These are phyloP conservation scores for Halocynthia aurantium DNA, from an alignment of 23 tunicate genomes.

Conservation along the genomic window DNA sequence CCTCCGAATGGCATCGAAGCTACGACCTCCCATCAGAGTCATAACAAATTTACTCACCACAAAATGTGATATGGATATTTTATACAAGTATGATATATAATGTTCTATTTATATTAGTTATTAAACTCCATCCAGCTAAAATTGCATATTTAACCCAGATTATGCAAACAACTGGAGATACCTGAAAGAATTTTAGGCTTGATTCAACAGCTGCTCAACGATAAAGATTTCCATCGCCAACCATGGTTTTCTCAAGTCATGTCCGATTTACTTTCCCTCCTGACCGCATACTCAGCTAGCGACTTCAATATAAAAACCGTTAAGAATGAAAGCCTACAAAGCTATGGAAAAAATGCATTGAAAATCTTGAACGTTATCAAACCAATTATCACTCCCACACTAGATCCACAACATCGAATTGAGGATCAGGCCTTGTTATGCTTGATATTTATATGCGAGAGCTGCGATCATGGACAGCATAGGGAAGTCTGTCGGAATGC, in stretches of 20 bases:
- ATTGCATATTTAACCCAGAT: not conserved
- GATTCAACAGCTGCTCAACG: conserved; percentile 9
- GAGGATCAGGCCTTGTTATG: conserved; percentile 56
- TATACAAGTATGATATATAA: conserved; percentile 30
- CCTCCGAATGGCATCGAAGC: conserved; percentile 22
- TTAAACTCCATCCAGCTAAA: no score
- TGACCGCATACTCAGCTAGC: conserved; percentile 68
- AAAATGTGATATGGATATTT: conserved; percentile 51
- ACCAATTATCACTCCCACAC: conserved; percentile 22
- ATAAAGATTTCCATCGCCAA: conserved; percentile 17
- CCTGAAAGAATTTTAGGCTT: conserved; percentile 22
- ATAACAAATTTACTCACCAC: conserved; percentile 61
- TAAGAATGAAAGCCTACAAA: conserved; percentile 11
- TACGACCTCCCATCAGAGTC: conserved; percentile 47
- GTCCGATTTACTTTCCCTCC: conserved; percentile 30
- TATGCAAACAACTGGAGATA: conserved; percentile 33
- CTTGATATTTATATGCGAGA: conserved; percentile 67
- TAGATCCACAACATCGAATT: conserved; percentile 13
- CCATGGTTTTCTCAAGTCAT: conserved; percentile 57
- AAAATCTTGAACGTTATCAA: conserved; percentile 23
- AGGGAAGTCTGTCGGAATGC: conserved; percentile 26
- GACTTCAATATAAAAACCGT: conserved; percentile 72
- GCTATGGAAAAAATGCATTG: conserved; percentile 26
- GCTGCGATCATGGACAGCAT: conserved; percentile 71
- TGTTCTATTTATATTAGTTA: not conserved